A percentile compares a stretch with the other conserved stretches of the same genome.
Evolutionary conservation across 2,888 invertebrate species (phyloP).

Genomic region (Heteromurus nitidus): DNA sequence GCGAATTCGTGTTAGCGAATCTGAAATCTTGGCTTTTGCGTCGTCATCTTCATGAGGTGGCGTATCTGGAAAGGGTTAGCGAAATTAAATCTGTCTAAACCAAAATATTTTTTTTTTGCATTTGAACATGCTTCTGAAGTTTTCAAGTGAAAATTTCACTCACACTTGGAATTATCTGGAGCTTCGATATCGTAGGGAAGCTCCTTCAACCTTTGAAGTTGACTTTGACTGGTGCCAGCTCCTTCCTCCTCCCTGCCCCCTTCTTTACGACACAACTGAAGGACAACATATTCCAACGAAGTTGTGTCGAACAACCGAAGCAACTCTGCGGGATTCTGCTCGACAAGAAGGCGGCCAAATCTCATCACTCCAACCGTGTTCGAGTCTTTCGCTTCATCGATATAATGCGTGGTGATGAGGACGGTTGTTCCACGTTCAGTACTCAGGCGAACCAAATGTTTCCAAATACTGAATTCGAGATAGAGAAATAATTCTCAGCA

Average conservation of each 20-base stretch:
- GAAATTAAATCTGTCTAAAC: neutral
- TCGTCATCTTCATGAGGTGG: conserved; percentile 8
- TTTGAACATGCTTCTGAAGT: too few species aligned
- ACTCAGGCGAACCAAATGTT: conserved; percentile 14
- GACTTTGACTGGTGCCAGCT: too few species aligned
- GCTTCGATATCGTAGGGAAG: neutral
- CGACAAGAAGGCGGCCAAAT: neutral
- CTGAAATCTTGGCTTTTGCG: neutral
- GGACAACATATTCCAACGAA: conserved; percentile 12
- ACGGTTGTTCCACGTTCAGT: neutral
- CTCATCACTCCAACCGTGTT: conserved; percentile 4
- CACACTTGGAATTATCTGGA: conserved; percentile 2
- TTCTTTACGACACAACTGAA: neutral
- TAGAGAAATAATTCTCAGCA: neutral
- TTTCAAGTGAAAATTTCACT: too few species aligned
- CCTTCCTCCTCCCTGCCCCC: neutral
- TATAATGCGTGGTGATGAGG: conserved; percentile 50
- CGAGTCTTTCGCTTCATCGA: conserved; percentile 19
- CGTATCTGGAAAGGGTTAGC: neutral
- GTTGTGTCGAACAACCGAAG: neutral
- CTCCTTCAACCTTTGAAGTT: neutral
- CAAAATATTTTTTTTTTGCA: too few species aligned
- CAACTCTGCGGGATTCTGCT: neutral
- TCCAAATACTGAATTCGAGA: conserved; percentile 37
- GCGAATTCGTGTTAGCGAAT: conserved; percentile 7